Base-by-base conservation (phyloP, 2,888 invertebrate genomes). In the Platerodrilus igneus region DNA sequence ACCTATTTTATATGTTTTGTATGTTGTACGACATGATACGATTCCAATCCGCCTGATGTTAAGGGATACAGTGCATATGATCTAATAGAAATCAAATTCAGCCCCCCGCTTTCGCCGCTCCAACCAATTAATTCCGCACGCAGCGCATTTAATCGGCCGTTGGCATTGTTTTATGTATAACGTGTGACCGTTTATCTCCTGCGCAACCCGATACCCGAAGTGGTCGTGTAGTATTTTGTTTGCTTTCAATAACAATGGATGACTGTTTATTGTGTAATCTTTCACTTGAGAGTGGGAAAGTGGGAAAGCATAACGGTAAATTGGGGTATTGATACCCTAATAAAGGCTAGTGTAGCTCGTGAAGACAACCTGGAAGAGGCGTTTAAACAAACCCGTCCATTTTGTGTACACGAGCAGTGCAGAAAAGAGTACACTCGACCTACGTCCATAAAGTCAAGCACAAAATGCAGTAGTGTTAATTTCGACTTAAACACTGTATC, bases 231-330 rank as follows among this genome's bases (percentile, higher is more conserved):
- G n/a, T n/a, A n/a, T n/a, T n/a, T n/a, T n/a, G n/a, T n/a, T n/a
- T n/a, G n/a, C n/a, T n/a, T n/a, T n/a, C n/a, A n/a, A n/a, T 27
- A 15, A 27, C 14, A 27, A 27, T 27, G 27, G 27, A 27, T 27
- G 27, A 15, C 14, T 27, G 27, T n/a, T 27, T 27, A 27, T 27
- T 27, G n/a, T 27, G 27, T 27, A 14, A 15, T 27, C 5, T 15
- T 27, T 15, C 15, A 3, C 27, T 27, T 27, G 27, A 27, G 3
- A 27, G 15, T 27, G 27, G 27, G n/a, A 27, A 27, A n/a, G 14
- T 27, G 14, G 15, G n/a, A n/a, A n/a, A n/a, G n/a, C n/a, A n/a
- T 27, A 15, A 27, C n/a, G 16, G 27, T 15, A 16, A 27, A 13
- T 27, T 16, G 27, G 4, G 15, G 27, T 8, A 27, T 27, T 14